Evolutionary conservation across 1,140 invertebrate species (phyloP), one percentile per base, ranked within the genome.

Genomic region (Solenopsis invicta): DNA sequence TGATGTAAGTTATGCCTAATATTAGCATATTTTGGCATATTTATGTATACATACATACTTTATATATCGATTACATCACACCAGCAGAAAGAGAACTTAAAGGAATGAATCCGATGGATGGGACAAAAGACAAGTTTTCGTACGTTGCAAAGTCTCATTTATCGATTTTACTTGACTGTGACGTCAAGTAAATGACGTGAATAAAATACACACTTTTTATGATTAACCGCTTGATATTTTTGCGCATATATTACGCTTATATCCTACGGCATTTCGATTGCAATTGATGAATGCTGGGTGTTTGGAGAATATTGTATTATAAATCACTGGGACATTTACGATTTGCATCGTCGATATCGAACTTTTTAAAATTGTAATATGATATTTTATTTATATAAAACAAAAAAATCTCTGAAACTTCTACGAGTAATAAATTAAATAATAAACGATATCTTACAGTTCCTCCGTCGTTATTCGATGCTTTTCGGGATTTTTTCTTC

Each of bases 1-100:
- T 66, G 64, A 62, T 71, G 61, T 64, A 69, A 67, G 61, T 88
- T 80, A 72, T 85, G 77, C 66, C n/a, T 56, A 78, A 86, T 61
- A 90, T 88, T 89, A 89, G 8, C 5, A 64, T 64, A 64, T 64
- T 64, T 64, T 6, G 16, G 13, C 12, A 41, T 41, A 41, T 41
- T 41, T 41, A 41, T 41, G 41, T 41, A 41, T 16, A 29, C 59
- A 41, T 41, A 41, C 4, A 24, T 61, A 61, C 24, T 61, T 61
- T 61, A 62, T 62, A 9, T 62, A 61, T 12, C 56, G n/a, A 24
- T 59, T 59, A 59, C 21, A 6, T 59, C 50, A 52, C 1, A 52
- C 1, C 50, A 12, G 12, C 13, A 21, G 56, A 4, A 59, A 59
- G n/a, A 21, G 9, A 59, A 59, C n/a, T 21, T 59, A 59, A 21